phyloP scores from a whole-genome alignment of 2,797 vertebrate species.

The Crenuchus spilurus region DNA sequence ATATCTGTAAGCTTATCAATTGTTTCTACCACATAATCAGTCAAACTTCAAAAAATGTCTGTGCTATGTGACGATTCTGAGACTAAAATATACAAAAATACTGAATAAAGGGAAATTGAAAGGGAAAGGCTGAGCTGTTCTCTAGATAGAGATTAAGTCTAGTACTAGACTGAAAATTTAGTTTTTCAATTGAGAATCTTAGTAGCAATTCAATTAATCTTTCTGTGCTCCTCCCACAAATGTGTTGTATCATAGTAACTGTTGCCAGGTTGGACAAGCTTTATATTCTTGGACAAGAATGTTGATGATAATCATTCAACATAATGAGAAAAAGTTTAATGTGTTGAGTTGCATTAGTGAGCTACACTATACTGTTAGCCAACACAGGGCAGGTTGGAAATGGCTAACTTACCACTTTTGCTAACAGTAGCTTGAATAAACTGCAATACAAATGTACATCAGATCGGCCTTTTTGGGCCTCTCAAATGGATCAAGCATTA shows the following conservation, averaged over 20 bases:
- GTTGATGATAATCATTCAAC: no score
- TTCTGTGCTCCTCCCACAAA: neutral
- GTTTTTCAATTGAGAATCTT: neutral
- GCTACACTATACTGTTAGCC: no score
- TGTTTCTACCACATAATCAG: slow-evolving; percentile 23
- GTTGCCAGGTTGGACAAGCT: no score
- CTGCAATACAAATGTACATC: no score
- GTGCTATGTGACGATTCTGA: slow-evolving; percentile 2
- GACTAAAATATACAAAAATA: neutral
- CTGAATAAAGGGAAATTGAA: neutral
- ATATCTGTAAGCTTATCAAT: neutral
- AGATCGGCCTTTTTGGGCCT: no score
- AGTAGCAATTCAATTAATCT: neutral
- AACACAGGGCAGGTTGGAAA: no score
- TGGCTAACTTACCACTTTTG: no score
- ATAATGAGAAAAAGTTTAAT: no score
- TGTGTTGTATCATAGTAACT: neutral
- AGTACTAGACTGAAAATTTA: neutral
- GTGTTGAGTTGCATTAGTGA: no score
- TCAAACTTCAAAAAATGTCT: slow-evolving; percentile 6
- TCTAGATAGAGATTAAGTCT: slow-evolving; percentile 17
- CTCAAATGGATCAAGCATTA: no score
- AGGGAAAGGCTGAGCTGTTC: neutral
- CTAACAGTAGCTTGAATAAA: no score
- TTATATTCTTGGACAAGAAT: no score